phyloP scores from a whole-genome alignment of 2,888 invertebrate genomes.

The Drosophila mimetica region DNA sequence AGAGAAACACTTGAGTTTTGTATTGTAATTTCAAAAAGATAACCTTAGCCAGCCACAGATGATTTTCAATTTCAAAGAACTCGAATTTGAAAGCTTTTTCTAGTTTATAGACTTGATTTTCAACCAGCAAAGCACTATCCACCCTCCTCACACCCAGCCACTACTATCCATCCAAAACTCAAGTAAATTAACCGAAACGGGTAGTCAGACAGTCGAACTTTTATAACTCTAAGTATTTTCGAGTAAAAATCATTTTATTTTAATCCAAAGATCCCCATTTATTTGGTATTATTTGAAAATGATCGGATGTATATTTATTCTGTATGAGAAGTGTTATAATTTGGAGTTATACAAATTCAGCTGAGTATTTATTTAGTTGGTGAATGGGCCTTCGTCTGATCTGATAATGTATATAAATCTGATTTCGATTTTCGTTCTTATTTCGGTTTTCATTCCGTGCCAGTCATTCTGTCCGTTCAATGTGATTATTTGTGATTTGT shows the following conservation, averaged over 20 bases:
- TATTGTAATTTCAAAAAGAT: conserved; percentile 42
- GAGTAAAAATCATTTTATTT: too few relatives aligned
- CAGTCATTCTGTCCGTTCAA: conserved; percentile 42
- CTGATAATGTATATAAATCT: conserved; percentile 47
- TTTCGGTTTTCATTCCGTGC: conserved; percentile 39
- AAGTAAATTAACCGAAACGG: not conserved
- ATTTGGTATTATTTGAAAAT: not conserved
- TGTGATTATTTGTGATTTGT: conserved; percentile 55
- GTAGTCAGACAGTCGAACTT: not conserved
- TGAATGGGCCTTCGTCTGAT: conserved; percentile 11
- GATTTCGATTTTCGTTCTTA: conserved; percentile 36
- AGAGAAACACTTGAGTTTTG: conserved; percentile 19
- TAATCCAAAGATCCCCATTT: not conserved
- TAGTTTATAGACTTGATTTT: conserved; percentile 31
- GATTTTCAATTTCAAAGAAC: conserved; percentile 37
- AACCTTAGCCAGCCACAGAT: conserved; percentile 22
- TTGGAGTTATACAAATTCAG: not conserved
- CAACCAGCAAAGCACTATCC: conserved; percentile 25
- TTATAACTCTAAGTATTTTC: not conserved
- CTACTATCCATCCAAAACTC: not conserved
- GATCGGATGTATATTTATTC: not conserved
- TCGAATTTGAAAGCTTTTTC: conserved; percentile 27
- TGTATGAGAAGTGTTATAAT: not conserved
- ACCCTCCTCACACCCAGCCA: conserved; percentile 22
- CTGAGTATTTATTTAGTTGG: conserved; percentile 4